Percentiles rank a stretch among this genome's conserved stretches.
Conservation (phyloP, 1,140 invertebrate species). For the Lordiphosa collinella region DNA sequence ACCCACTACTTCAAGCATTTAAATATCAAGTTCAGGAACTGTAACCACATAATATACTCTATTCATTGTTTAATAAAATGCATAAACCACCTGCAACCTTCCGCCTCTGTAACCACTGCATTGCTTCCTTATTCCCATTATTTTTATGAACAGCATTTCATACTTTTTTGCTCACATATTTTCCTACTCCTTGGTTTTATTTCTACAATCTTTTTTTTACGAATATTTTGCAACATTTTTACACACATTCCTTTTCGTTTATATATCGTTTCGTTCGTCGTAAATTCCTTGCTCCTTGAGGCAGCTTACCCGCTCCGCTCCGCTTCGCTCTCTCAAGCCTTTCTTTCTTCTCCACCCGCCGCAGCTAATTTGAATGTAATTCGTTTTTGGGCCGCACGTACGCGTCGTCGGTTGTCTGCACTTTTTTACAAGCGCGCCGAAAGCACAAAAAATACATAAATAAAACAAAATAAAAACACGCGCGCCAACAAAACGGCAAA, state of each 20-base stretch:
- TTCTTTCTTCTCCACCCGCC: not conserved
- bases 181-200: conserved; percentile 7
- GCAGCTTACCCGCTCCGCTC: not conserved
- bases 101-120: too few relatives aligned
- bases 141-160: not conserved
- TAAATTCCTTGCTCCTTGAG: conserved; percentile 25
- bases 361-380: conserved; percentile 69
- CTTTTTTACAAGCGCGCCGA: conserved; percentile 39
- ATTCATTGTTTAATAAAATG: too few relatives aligned
- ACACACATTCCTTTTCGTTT: conserved; percentile 31
- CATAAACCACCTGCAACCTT: too few relatives aligned
- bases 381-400: conserved; percentile 44
- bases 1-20: too few relatives aligned
- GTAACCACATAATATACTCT: too few relatives aligned
- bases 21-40: too few relatives aligned
- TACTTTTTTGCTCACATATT: conserved; percentile 18
- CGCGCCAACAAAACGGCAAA: conserved; percentile 35
- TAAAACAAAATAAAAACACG: conserved; percentile 31
- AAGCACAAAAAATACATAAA: conserved; percentile 39
- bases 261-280: conserved; percentile 37
- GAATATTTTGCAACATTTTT: conserved; percentile 36
- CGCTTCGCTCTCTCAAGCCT: not conserved
- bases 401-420: conserved; percentile 30
- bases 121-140: too few relatives aligned
- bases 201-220: conserved; percentile 18